Base-by-base conservation (phyloP, 2,797 vertebrate species). In the Phoebastria nigripes region DNA sequence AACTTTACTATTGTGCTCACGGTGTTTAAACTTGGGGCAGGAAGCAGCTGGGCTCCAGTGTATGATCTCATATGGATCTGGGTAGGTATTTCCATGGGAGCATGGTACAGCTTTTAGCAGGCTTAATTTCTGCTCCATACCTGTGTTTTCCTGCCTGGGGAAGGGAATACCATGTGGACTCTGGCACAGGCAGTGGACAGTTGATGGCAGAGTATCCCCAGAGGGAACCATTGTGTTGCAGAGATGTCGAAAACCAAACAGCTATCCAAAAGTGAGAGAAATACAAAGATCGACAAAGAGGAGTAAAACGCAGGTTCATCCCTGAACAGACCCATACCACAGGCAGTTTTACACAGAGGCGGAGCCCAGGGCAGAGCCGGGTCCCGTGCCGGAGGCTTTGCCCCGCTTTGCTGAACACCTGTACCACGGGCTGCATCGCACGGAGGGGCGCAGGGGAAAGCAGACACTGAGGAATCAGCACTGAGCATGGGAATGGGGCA, bases 21-120 rank as follows among this genome's bases (percentile, higher is more conserved):
- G 1, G 82, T 86, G 72, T 63, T 94, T 96, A 93, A 95, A 94
- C 91, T 42, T 24, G 44, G 79, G 91, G 82, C 88, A 95, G 93
- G 93, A 96, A 96, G 91, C 93, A 96, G 96, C 93, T 95, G 95
- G 93, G 59, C 80, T 94, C 55, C 67, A 72, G 46, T 22, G 11
- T 44, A 73, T 63, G 91, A 95, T 87, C 94, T 93, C 95, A 95
- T 47, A 55, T 55, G 70, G 70, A 82, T 82, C 70, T 72, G 77
- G 80, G 86, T 66, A 93, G 76, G 4, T 84, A 66, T 94, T 94
- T 94, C 90, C 78, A 86, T 16, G 51, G 72, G 22, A 89, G 41
- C 61, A 31, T 21, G 65, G 79, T 29, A 65, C 69, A 82, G 66
- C 47, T 93, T 77, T 90, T 56, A 63, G 73, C n/a, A 90, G 70